Evolutionary conservation across 2,797 vertebrate genomes (phyloP).

Genomic region (Triplophysa bombifrons): DNA sequence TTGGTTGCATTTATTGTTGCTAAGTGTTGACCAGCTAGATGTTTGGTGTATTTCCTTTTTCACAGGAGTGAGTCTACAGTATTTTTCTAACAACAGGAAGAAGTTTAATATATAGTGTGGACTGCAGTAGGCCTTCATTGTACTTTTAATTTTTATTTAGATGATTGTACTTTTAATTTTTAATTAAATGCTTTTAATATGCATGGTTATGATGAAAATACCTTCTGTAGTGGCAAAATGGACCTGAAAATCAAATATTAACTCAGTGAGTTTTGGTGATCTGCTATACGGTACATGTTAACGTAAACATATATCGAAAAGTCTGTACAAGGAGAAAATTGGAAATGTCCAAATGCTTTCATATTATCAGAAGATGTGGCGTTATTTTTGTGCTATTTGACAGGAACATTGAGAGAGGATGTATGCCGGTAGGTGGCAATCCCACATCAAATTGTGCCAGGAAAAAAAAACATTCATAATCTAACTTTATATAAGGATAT

Average conservation of each 20-base stretch:
- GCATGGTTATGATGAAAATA: no score
- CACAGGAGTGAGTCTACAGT: neutral
- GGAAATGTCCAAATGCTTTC: neutral
- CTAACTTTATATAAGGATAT: slow-evolving; percentile 1
- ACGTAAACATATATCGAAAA: no score
- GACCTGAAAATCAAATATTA: no score
- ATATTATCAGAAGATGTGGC: neutral
- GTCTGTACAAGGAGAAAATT: neutral
- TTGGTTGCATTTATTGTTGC: neutral
- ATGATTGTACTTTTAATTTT: neutral
- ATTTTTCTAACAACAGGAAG: no score
- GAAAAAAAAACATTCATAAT: slow-evolving; percentile 43
- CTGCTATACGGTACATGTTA: no score
- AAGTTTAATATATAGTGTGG: no score
- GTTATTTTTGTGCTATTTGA: slow-evolving; percentile 37
- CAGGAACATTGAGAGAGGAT: slow-evolving; percentile 44
- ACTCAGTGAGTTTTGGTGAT: no score
- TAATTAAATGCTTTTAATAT: no score
- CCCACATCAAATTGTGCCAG: slow-evolving; percentile 70
- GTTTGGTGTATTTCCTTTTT: neutral
- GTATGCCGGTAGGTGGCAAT: slow-evolving; percentile 80
- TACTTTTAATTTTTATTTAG: neutral
- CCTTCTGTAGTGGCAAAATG: no score
- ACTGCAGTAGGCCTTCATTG: neutral
- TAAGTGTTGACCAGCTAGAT: neutral